Evolutionary conservation across 1,140 invertebrate species (phyloP), one percentile per base, ranked within the genome.

Genomic region (Drosophila nasuta): DNA sequence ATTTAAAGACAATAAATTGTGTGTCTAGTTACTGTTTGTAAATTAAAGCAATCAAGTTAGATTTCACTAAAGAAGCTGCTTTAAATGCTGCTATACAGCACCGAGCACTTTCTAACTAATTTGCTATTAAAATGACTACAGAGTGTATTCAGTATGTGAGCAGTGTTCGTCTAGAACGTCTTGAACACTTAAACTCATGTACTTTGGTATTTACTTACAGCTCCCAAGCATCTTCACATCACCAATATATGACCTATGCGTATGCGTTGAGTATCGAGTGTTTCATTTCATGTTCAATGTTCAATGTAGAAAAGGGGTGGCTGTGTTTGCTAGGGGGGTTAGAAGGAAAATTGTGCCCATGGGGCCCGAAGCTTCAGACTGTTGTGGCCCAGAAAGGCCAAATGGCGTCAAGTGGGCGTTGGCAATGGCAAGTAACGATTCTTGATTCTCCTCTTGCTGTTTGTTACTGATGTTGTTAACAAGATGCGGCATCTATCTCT

Each of bases 381-480:
- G 28, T 51, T 15, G 28, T 51, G 28, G 25, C 49, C 25, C n/a
- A 57, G 17, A 68, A 65, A 76, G 74, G 67, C 67, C 74, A 72
- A 76, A 72, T 58, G 74, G 74, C 74, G 74, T 66, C 48, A 66
- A 72, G 69, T 60, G 69, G 74, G 74, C 74, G 74, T 71, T 59
- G 30, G 48, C 58, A 57, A 20, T 45, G 41, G 38, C 11, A 45
- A 38, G 33, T 11, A 63, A 60, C 48, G 54, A 58, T 68, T 41
- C 45, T n/a, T 48, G 20, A 49, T 49, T 28, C 15, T 63, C 28
- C 11, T 49, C 35, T 15, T 45, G 48, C 10, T 43, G 25, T 33
- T 45, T 56, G 25, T 35, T 57, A 13, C 35, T 54, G 51, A 49
- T 76, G 74, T 43, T 72, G 74, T 72, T 76, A 70, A 75, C 74